Percentiles rank a stretch among this genome's conserved stretches.
Evolutionary conservation across 2,888 invertebrate species (phyloP).

Genomic region (Thymelicus acteon): DNA sequence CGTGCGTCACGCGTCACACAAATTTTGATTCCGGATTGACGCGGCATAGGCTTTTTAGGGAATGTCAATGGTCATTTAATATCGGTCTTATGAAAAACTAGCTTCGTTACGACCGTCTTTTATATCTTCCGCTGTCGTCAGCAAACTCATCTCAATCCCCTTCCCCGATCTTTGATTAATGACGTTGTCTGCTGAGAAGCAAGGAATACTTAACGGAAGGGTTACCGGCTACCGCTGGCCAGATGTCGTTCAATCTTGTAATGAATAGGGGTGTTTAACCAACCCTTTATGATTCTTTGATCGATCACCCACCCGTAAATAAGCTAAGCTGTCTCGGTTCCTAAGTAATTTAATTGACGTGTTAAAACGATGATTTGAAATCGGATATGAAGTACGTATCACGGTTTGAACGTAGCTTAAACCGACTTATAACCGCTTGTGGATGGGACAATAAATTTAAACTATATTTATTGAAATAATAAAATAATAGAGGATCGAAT

Average conservation of each 20-base stretch:
- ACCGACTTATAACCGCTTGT: too few species aligned
- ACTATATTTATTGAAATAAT: too few species aligned
- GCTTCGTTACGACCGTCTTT: too few species aligned
- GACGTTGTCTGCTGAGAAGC: neutral
- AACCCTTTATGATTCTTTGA: constrained; percentile 19
- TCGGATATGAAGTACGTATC: too few species aligned
- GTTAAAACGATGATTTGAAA: neutral
- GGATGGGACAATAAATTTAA: too few species aligned
- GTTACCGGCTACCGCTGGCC: constrained; percentile 5
- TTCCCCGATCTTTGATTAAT: neutral
- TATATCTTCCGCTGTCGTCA: neutral
- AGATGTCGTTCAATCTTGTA: neutral
- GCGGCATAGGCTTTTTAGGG: constrained; percentile 1
- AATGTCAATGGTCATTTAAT: neutral
- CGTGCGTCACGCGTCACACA: constrained; percentile 26
- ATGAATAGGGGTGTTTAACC: neutral
- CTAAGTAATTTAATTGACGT: neutral
- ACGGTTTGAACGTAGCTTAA: too few species aligned
- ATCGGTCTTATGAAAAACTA: too few species aligned
- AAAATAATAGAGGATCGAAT: too few species aligned
- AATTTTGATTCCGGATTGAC: constrained; percentile 37
- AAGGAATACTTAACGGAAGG: constrained; percentile 9
- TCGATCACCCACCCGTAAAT: neutral
- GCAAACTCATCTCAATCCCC: neutral
- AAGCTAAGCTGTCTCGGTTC: neutral